Conservation (phyloP, 2,797 vertebrate genomes). For the Dromococcyx pavoninus region DNA sequence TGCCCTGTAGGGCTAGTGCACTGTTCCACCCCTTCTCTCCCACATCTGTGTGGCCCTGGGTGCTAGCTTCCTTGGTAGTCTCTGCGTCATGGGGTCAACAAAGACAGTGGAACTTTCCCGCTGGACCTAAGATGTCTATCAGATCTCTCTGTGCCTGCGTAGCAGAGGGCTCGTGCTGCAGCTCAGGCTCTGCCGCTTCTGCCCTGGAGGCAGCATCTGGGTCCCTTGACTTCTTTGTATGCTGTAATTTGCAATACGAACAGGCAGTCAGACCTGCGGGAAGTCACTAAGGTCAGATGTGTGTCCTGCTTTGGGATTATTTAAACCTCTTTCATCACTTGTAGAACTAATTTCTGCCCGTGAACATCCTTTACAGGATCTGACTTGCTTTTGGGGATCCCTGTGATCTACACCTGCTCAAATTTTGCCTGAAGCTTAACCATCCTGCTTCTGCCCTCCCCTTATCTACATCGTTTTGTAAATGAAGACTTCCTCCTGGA, state of each 20-base stretch:
- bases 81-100: rapidly evolving
- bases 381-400: background rate
- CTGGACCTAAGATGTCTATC: background rate
- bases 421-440: background rate
- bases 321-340: background rate
- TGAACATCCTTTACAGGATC: background rate
- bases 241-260: background rate
- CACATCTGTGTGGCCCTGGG: rapidly evolving
- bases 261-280: background rate
- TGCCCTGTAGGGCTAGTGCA: background rate
- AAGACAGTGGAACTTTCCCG: background rate
- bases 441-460: background rate
- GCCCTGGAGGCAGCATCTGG: background rate
- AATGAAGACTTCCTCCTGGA: background rate
- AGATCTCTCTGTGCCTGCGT: background rate
- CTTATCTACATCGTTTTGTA: background rate
- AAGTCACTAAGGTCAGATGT: background rate
- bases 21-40: background rate
- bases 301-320: background rate
- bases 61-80: background rate
- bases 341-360: background rate
- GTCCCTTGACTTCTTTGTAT: background rate
- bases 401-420: background rate
- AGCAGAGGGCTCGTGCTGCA: background rate
- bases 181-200: background rate